Conservation (phyloP, 2,797 vertebrate species). For the Cichlasoma orientale region DNA sequence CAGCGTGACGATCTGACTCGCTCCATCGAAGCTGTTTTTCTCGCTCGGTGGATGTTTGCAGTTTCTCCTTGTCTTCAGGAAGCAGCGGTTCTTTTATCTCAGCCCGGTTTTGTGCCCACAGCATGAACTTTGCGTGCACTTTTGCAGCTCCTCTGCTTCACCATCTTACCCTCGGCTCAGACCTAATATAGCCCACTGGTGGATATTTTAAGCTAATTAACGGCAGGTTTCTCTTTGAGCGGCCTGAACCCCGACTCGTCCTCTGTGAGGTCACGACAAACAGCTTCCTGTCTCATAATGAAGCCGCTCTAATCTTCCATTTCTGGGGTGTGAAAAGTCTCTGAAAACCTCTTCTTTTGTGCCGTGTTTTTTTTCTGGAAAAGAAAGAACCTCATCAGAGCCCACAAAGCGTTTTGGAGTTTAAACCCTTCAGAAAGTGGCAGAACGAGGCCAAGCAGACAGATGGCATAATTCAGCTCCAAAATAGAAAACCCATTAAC, state of each 20-base stretch:
- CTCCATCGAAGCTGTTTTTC: neutral
- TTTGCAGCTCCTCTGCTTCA: neutral
- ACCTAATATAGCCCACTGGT: neutral
- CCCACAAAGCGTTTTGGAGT: conserved; percentile 37
- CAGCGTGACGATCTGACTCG: neutral
- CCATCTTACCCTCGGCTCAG: neutral
- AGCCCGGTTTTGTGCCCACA: neutral
- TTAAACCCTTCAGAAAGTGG: conserved; percentile 46
- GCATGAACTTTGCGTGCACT: neutral
- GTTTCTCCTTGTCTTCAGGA: neutral
- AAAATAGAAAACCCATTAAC: conserved; percentile 61
- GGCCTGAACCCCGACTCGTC: neutral
- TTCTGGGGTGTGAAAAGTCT: conserved; percentile 5
- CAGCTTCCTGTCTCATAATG: neutral
- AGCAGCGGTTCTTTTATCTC: neutral
- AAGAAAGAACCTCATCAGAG: conserved; percentile 28
- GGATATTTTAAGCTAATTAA: conserved; percentile 1
- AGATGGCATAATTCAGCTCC: conserved; percentile 50
- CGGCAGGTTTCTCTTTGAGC: neutral
- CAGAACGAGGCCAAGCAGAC: conserved; percentile 60
- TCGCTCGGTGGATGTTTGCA: no score
- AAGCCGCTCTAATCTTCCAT: conserved; percentile 28
- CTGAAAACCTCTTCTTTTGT: conserved; percentile 6
- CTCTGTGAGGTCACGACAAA: conserved; percentile 2
- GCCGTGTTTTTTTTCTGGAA: neutral